Base-by-base conservation (phyloP, 2,797 vertebrate species). In the Triplophysa bombifrons region DNA sequence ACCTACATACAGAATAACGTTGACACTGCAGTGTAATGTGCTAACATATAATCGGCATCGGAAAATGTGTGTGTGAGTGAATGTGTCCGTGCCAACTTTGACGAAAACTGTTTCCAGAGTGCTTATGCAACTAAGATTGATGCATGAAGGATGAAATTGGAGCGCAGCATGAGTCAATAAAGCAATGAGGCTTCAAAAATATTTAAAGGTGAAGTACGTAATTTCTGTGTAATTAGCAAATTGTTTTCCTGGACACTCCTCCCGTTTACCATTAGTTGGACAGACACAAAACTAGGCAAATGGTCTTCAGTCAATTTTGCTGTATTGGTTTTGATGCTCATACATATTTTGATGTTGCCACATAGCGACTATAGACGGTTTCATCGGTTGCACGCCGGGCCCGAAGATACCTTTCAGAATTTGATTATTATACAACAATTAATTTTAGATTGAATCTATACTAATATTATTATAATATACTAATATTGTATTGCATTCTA, bases 71-170 rank as follows among this genome's bases (percentile, higher is more conserved):
- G 30, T 55, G 19, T 13, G 41, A 71, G n/a, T 51, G 46, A 9
- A 30, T 30, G 20, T 50, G 25, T 76, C 25, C 13, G 5, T 17
- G 14, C 22, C 13, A 61, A 44, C 58, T 48, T 38, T 14, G 78
- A 60, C 38, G 44, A 22, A 77, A 38, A 50, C 63, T 38, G 75
- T 38, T 41, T 63, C 65, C 53, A 51, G 46, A 63, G 27, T 20
- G n/a, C 22, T 65, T 71, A 65, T 80, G 44, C 76, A 83, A 80
- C 76, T 86, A 68, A 84, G 16, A 68, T 17, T 2, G 13, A 58
- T 48, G 16, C 25, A 30, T 30, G 30, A 30, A 30, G 4, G 4
- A 30, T 30, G 30, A 30, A 55, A 70, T 3, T 55, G 16, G 27
- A 72, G 19, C 27, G 9, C 30, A 34, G 44, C 50, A 11, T 19